Conservation (phyloP, 2,888 invertebrate genomes). For the Oligia fasciuncula region DNA sequence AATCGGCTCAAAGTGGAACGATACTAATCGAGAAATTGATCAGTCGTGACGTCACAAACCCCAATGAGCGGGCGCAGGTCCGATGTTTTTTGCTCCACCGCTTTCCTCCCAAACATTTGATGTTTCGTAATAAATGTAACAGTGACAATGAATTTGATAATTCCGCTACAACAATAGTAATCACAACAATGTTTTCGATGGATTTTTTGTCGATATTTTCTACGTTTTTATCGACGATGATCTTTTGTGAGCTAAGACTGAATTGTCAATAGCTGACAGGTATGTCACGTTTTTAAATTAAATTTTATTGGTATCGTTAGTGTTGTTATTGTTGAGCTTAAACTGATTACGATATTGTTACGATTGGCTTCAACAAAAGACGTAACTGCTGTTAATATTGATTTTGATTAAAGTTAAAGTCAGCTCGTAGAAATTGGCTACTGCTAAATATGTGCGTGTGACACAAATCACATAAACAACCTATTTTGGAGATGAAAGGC, state of each 20-base stretch:
- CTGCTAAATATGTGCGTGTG: background rate
- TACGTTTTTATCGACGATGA: slow-evolving; percentile 39
- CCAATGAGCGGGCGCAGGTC: slow-evolving; percentile 44
- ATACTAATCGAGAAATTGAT: slow-evolving; percentile 71
- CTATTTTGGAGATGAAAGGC: slow-evolving; percentile 22
- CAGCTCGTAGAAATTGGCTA: background rate
- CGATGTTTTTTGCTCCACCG: slow-evolving; percentile 68
- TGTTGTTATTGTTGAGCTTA: slow-evolving; percentile 37
- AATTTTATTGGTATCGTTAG: slow-evolving; percentile 39
- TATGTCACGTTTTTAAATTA: slow-evolving; percentile 43
- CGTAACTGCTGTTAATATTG: slow-evolving; percentile 1
- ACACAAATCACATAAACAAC: background rate
- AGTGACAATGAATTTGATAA: slow-evolving; percentile 68
- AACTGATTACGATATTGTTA: slow-evolving; percentile 31
- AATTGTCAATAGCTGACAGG: slow-evolving; percentile 49
- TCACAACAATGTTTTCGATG: slow-evolving; percentile 32
- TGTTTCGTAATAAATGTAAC: slow-evolving; percentile 76
- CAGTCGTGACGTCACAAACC: slow-evolving; percentile 68
- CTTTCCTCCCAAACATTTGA: slow-evolving; percentile 74
- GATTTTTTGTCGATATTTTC: slow-evolving; percentile 41
- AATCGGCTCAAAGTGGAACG: slow-evolving; percentile 63
- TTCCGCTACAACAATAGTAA: slow-evolving; percentile 55
- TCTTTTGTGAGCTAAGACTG: slow-evolving; percentile 34
- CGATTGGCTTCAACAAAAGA: slow-evolving; percentile 5
- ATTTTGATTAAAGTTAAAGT: background rate